phyloP scores from a whole-genome alignment of 2,113 vertebrate species.

The Danionella cerebrum region DNA sequence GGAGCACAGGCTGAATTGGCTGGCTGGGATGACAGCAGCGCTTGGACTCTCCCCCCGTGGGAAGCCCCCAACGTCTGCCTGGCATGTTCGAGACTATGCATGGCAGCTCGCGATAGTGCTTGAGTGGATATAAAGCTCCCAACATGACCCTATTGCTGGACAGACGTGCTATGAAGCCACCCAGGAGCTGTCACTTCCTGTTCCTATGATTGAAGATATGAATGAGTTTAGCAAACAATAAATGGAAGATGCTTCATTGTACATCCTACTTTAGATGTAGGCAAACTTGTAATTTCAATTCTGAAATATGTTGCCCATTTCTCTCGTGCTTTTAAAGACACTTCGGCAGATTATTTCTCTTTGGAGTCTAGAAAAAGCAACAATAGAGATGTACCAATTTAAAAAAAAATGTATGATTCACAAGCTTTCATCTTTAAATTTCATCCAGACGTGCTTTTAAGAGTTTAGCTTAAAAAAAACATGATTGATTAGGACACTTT shows the following conservation, averaged over 20 bases:
- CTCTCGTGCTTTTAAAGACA: background rate
- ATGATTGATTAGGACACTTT: background rate
- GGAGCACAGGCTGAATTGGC: constrained; percentile 61
- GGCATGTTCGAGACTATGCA: constrained; percentile 33
- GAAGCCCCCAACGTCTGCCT: constrained; percentile 45
- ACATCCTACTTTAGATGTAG: constrained; percentile 10
- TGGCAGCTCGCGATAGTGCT: constrained; percentile 47
- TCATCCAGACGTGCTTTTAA: too few species aligned
- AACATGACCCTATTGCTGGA: background rate
- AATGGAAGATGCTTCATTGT: background rate
- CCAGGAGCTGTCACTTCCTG: background rate
- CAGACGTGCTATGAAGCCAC: background rate
- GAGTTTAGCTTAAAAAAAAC: background rate
- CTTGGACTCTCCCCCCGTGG: constrained; percentile 62
- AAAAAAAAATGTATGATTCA: background rate
- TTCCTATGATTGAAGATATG: background rate
- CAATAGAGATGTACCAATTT: background rate
- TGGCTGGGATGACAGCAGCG: constrained; percentile 61
- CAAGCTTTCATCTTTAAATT: too few species aligned
- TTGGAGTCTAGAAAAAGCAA: too few species aligned
- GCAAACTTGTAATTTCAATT: background rate
- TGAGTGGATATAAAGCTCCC: background rate
- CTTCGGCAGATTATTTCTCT: too few species aligned
- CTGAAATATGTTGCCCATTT: too few species aligned
- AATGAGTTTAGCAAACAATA: constrained; percentile 30